These are phyloP conservation scores for Coelinius sp. DNA, from an alignment of 2,888 invertebrate genomes.

Conservation along the genomic window DNA sequence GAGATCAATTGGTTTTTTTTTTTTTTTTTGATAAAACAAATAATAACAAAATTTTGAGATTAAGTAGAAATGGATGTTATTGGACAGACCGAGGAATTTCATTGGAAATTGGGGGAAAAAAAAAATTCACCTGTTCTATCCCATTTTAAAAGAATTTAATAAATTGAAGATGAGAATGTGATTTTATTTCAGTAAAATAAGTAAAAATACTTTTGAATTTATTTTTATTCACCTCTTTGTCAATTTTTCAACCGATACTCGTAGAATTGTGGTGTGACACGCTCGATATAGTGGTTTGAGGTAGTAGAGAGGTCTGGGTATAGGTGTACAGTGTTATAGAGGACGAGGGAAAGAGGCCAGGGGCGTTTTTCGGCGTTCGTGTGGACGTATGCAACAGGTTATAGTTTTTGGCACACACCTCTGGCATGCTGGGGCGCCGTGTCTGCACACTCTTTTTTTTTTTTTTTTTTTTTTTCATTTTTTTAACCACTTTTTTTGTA, in stretches of 20 bases:
- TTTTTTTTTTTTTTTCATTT: conserved; percentile 34
- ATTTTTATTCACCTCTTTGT: conserved; percentile 19
- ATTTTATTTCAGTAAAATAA: neutral
- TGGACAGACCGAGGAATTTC: too few relatives aligned
- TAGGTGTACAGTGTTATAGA: conserved; percentile 37
- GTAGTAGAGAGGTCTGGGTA: conserved; percentile 19
- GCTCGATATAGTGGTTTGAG: conserved; percentile 36
- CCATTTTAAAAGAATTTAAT: too few relatives aligned
- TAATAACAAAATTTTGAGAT: too few relatives aligned
- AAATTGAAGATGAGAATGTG: neutral
- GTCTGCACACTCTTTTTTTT: conserved; percentile 31
- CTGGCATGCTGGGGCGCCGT: conserved; percentile 38
- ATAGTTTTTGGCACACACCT: conserved; percentile 43
- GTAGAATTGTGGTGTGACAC: conserved; percentile 34
- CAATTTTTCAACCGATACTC: conserved; percentile 33
- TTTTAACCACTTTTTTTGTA: conserved; percentile 5
- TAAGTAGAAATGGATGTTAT: too few relatives aligned
- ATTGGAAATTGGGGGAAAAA: too few relatives aligned
- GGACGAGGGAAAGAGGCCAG: conserved; percentile 59
- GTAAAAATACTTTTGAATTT: neutral
- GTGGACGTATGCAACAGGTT: conserved; percentile 54
- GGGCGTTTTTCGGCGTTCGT: conserved; percentile 68
- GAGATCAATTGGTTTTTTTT: neutral
- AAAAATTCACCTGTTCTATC: too few relatives aligned
- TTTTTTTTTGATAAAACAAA: too few relatives aligned